These are phyloP conservation scores for Gerris lacustris DNA, from an alignment of 2,888 invertebrate species.

Conservation along the genomic window DNA sequence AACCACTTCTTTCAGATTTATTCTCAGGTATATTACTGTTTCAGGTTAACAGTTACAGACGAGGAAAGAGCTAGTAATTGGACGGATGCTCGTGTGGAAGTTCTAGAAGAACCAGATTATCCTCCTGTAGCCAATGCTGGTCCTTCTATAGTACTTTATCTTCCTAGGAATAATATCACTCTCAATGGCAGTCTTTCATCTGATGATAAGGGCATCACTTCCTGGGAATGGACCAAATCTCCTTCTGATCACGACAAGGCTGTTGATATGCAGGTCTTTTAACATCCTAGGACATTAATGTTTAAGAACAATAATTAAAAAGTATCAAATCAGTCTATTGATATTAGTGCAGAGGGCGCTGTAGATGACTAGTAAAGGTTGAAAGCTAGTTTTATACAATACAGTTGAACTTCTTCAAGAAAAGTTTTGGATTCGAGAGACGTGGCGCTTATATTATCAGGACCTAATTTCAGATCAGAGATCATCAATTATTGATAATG, in stretches of 20 bases:
- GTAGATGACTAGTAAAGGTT: background rate
- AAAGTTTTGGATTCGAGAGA: too few relatives aligned
- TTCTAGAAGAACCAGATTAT: slow-evolving; percentile 82
- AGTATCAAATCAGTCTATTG: too few relatives aligned
- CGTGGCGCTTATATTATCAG: too few relatives aligned
- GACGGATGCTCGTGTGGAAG: slow-evolving; percentile 76
- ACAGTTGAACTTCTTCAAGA: too few relatives aligned
- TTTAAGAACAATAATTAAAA: too few relatives aligned
- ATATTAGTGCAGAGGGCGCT: too few relatives aligned
- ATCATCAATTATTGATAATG: too few relatives aligned
- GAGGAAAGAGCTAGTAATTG: slow-evolving; percentile 76
- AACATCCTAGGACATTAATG: too few relatives aligned
- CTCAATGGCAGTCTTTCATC: slow-evolving; percentile 82
- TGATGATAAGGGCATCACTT: slow-evolving; percentile 83
- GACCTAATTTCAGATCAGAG: too few relatives aligned
- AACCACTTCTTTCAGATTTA: too few relatives aligned
- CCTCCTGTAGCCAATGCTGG: slow-evolving; percentile 92
- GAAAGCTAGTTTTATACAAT: background rate
- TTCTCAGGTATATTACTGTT: too few relatives aligned
- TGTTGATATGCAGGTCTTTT: slow-evolving; percentile 69
- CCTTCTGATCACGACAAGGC: slow-evolving; percentile 77
- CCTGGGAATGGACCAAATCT: slow-evolving; percentile 93
- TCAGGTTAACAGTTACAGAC: slow-evolving; percentile 74
- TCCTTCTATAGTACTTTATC: slow-evolving; percentile 74
- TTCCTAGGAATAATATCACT: slow-evolving; percentile 75